These are phyloP conservation scores for Pissodes strobi DNA, from an alignment of 1,140 invertebrate species.

Conservation along the genomic window DNA sequence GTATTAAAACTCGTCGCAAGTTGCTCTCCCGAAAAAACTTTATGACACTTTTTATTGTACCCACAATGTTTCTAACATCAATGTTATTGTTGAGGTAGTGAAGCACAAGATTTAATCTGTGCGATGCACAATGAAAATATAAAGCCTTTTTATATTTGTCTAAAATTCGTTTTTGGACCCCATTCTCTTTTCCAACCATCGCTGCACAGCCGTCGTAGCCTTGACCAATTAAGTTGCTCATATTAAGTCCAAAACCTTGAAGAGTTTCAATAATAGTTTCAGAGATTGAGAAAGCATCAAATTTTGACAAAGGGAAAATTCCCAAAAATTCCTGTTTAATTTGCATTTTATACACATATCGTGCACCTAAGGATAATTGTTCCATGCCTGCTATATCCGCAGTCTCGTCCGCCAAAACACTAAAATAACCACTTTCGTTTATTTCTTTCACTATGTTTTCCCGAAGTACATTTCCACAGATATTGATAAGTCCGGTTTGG, in stretches of 20 bases:
- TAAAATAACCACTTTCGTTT: constrained; percentile 29
- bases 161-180: constrained; percentile 42
- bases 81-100: constrained; percentile 30
- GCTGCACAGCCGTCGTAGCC: constrained; percentile 24
- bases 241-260: not conserved
- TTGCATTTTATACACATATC: too few relatives aligned
- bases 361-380: constrained; percentile 47
- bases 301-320: constrained; percentile 35
- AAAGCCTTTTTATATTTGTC: constrained; percentile 46
- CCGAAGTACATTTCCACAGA: constrained; percentile 8
- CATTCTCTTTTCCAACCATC: constrained; percentile 38
- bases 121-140: too few relatives aligned
- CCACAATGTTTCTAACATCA: constrained; percentile 20
- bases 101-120: too few relatives aligned
- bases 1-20: constrained; percentile 23
- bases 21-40: constrained; percentile 30
- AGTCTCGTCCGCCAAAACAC: constrained; percentile 45
- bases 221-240: constrained; percentile 2
- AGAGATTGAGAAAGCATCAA: constrained; percentile 32
- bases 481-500: constrained; percentile 25
- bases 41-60: constrained; percentile 31
- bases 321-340: constrained; percentile 48
- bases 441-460: constrained; percentile 9
- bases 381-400: constrained; percentile 46
- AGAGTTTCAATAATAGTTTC: constrained; percentile 13